Conservation (phyloP, 1,140 invertebrate species). For the Hetaerina americana region DNA sequence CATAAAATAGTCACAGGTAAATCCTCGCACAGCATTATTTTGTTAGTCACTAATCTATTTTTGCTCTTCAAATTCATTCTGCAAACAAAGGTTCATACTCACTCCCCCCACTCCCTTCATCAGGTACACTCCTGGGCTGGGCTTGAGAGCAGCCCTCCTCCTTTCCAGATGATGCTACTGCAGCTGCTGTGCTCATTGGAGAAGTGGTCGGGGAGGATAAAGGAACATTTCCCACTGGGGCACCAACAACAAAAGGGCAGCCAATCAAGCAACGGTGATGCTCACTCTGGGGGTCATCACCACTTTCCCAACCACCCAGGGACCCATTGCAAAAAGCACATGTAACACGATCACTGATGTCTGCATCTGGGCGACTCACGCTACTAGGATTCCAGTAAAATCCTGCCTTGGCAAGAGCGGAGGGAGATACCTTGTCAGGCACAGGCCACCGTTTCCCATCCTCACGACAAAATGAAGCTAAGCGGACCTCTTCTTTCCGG, state of each 20-base stretch:
- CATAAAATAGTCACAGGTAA: too few relatives aligned
- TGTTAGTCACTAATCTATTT: neutral
- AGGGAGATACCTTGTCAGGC: constrained; percentile 38
- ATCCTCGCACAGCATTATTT: too few relatives aligned
- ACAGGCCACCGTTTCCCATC: constrained; percentile 42
- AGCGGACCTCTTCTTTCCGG: neutral
- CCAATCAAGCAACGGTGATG: constrained; percentile 56
- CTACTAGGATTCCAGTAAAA: constrained; percentile 40
- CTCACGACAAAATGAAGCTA: neutral
- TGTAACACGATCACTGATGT: constrained; percentile 50
- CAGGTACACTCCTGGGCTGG: neutral
- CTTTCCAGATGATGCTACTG: constrained; percentile 41
- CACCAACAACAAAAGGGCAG: constrained; percentile 45
- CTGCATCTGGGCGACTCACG: neutral
- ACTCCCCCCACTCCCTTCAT: neutral
- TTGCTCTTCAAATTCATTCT: neutral
- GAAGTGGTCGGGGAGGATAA: constrained; percentile 28
- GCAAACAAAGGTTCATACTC: neutral
- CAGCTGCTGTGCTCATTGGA: constrained; percentile 27
- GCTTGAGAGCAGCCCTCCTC: neutral
- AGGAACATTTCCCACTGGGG: constrained; percentile 48
- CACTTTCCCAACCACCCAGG: constrained; percentile 53
- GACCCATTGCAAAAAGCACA: constrained; percentile 72
- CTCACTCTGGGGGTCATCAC: constrained; percentile 59
- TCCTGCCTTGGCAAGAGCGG: constrained; percentile 63